Evolutionary conservation across 2,113 vertebrate genomes (phyloP).

Genomic region (Micromys minutus): DNA sequence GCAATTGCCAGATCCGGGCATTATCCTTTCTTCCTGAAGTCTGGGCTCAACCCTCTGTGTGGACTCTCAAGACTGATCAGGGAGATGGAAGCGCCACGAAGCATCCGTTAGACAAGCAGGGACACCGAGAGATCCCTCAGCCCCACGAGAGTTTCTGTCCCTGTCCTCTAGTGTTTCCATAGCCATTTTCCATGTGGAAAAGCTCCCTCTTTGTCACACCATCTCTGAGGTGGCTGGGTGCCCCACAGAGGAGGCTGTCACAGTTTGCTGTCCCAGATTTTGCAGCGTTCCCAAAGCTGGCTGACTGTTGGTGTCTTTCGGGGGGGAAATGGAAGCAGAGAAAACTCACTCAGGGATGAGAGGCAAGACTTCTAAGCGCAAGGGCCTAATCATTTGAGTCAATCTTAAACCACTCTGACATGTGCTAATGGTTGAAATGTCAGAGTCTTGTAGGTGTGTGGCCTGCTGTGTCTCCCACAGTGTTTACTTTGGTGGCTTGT

Average conservation of each 20-base stretch:
- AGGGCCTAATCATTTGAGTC: constrained; percentile 84
- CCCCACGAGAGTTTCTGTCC: background rate
- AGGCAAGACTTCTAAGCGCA: constrained; percentile 73
- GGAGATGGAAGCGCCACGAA: background rate
- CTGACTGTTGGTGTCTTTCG: constrained; percentile 37
- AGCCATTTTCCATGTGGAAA: background rate
- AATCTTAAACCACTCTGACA: constrained; percentile 85
- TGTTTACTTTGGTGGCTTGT: constrained; percentile 87
- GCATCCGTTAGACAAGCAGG: background rate
- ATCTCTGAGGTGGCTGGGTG: background rate
- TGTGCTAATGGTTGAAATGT: constrained; percentile 84
- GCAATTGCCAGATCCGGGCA: background rate
- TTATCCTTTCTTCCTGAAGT: background rate
- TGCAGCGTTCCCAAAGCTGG: background rate
- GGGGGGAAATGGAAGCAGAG: constrained; percentile 54
- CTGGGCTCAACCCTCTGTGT: constrained; percentile 11
- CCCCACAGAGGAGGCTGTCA: background rate
- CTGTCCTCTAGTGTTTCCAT: background rate
- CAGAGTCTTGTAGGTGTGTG: constrained; percentile 88
- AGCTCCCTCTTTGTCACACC: background rate
- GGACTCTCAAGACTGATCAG: background rate
- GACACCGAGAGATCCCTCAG: too few relatives aligned
- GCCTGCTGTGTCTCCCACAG: constrained; percentile 79
- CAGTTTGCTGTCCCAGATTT: background rate
- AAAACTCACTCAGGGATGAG: constrained; percentile 47